Conservation (phyloP, 2,113 vertebrate genomes). For the Podarcis raffonei region DNA sequence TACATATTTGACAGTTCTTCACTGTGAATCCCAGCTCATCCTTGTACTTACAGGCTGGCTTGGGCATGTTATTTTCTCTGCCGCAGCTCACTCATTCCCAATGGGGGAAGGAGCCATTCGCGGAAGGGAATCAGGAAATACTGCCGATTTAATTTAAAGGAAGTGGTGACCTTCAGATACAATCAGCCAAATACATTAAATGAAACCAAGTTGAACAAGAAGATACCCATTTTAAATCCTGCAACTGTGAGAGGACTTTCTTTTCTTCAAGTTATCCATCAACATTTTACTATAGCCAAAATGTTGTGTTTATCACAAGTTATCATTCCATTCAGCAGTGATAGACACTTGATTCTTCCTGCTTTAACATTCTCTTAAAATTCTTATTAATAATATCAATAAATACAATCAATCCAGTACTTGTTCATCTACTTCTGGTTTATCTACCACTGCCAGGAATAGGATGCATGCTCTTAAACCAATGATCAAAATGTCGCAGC, state of each 20-base stretch:
- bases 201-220: background rate
- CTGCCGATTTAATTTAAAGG: background rate
- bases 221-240: background rate
- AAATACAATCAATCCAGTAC: background rate
- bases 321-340: background rate
- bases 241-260: background rate
- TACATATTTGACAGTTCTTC: background rate
- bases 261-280: background rate
- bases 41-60: background rate
- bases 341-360: background rate
- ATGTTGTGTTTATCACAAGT: background rate
- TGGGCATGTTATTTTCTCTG: background rate
- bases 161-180: background rate
- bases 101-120: background rate
- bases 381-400: too few species aligned
- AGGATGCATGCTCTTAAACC: background rate
- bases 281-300: background rate
- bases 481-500: background rate
- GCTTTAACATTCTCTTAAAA: background rate
- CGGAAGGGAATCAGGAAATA: background rate
- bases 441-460: background rate
- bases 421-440: background rate
- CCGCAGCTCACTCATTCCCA: background rate
- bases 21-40: background rate
- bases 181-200: background rate